Percentiles rank a stretch among this genome's conserved stretches.
Conservation (phyloP, 30 jellyfish, hydroid and myxozoan species). For the Morbakka virulenta region DNA sequence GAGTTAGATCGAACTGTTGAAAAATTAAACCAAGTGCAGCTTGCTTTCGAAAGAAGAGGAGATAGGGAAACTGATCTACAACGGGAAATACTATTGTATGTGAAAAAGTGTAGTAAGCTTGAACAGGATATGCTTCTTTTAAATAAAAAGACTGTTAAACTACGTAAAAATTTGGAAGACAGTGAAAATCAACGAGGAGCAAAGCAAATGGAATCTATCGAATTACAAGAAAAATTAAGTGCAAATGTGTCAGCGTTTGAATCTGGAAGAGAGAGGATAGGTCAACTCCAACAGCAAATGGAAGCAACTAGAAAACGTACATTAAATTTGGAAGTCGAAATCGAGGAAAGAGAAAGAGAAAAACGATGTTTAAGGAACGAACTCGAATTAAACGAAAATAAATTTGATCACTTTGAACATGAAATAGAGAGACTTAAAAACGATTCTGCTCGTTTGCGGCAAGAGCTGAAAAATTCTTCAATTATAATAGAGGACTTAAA, state of each 20-base stretch:
- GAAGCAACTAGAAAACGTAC: slow-evolving; percentile 45
- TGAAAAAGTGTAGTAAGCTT: slow-evolving; percentile 54
- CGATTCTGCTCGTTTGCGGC: slow-evolving; percentile 39
- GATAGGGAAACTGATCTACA: slow-evolving; percentile 65
- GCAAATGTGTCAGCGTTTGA: slow-evolving; percentile 51
- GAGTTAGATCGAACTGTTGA: background rate
- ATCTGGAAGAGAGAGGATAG: slow-evolving; percentile 45
- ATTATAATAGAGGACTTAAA: slow-evolving; percentile 30
- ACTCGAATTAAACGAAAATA: slow-evolving; percentile 16
- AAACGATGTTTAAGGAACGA: slow-evolving; percentile 8
- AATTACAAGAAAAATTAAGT: slow-evolving; percentile 60
- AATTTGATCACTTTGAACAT: slow-evolving; percentile 34
- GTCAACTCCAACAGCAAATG: slow-evolving; percentile 35
- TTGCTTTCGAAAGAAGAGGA: slow-evolving; percentile 56
- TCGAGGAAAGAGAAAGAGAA: slow-evolving; percentile 30
- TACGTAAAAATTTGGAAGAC: slow-evolving; percentile 36
- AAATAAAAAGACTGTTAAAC: slow-evolving; percentile 23
- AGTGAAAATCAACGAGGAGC: slow-evolving; percentile 53
- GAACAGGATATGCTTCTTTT: slow-evolving; percentile 53
- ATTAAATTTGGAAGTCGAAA: slow-evolving; percentile 33
- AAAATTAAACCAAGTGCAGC: slow-evolving; percentile 33
- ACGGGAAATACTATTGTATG: slow-evolving; percentile 59
- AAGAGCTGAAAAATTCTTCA: slow-evolving; percentile 13
- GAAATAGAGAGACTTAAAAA: slow-evolving; percentile 23
- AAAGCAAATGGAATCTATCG: slow-evolving; percentile 44